These are phyloP conservation scores for Myotis daubentonii DNA, from an alignment of 2,797 vertebrate genomes.

Conservation along the genomic window DNA sequence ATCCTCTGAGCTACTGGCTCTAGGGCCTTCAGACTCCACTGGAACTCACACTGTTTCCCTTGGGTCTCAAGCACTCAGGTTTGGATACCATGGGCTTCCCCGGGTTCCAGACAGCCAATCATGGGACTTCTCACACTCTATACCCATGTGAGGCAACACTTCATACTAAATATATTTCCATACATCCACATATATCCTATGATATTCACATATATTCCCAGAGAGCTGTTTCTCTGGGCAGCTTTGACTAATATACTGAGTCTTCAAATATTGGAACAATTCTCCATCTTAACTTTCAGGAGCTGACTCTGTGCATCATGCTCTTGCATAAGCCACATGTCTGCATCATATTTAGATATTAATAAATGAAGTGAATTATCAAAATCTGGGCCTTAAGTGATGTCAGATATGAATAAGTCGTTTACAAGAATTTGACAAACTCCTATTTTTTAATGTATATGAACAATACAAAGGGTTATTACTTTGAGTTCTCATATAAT, in stretches of 20 bases:
- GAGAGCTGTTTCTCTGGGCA: not conserved
- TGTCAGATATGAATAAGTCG: not conserved
- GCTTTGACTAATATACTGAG: not conserved
- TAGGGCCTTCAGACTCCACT: not conserved
- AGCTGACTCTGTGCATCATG: not conserved
- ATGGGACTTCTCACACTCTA: not conserved
- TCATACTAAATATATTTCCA: not conserved
- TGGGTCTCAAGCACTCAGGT: not conserved
- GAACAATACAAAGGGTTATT: not conserved
- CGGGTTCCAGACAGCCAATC: no score
- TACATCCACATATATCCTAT: not conserved
- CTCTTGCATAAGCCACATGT: not conserved
- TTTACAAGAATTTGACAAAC: not conserved
- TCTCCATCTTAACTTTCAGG: not conserved
- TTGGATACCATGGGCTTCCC: not conserved
- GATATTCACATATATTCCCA: not conserved
- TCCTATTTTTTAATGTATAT: not conserved
- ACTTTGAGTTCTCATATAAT: not conserved
- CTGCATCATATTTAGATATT: not conserved
- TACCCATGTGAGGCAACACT: not conserved
- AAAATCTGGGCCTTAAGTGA: not conserved
- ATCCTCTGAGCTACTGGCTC: not conserved
- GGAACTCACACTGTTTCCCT: no score
- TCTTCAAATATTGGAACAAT: not conserved
- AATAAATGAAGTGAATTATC: not conserved